Percentiles rank a stretch among this genome's conserved stretches.
Conservation (phyloP, 2,113 vertebrate species). For the Brachionichthys hirsutus region DNA sequence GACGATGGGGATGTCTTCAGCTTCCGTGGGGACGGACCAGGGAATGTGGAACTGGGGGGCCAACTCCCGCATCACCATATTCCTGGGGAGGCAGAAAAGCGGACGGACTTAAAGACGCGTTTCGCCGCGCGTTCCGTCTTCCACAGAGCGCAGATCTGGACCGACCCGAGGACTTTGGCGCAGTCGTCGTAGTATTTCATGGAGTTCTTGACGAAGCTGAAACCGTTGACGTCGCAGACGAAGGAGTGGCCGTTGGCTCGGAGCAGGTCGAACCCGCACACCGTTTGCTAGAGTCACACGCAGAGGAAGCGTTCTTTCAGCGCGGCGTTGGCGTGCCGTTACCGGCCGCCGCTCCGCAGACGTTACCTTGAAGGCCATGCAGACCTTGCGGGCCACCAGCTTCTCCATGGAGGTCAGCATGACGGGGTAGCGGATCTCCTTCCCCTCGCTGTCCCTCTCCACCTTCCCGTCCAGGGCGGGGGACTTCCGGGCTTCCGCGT, state of each 20-base stretch:
- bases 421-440: conserved; percentile 96
- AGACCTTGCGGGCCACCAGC: conserved; percentile 96
- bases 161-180: conserved; percentile 96
- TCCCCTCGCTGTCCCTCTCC: conserved; percentile 94
- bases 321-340: background rate
- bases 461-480: conserved; percentile 96
- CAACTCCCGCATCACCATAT: conserved; percentile 96
- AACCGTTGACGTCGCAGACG: conserved; percentile 96
- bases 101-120: too few relatives aligned
- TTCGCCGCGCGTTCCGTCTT: too few relatives aligned
- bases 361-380: conserved; percentile 95
- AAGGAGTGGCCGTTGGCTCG: conserved; percentile 95
- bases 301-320: background rate
- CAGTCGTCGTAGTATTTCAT: conserved; percentile 99
- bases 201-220: conserved; percentile 98
- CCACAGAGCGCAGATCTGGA: background rate
- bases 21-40: conserved; percentile 96
- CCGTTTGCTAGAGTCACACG: conserved; percentile 85
- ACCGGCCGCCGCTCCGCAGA: too few relatives aligned
- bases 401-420: conserved; percentile 99
- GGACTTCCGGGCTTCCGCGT: conserved; percentile 95
- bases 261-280: conserved; percentile 95
- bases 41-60: conserved; percentile 96
- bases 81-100: conserved; percentile 74
- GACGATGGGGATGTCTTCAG: conserved; percentile 97